Conservation (phyloP, 2,797 vertebrate genomes). For the Dipus sagitta region DNA sequence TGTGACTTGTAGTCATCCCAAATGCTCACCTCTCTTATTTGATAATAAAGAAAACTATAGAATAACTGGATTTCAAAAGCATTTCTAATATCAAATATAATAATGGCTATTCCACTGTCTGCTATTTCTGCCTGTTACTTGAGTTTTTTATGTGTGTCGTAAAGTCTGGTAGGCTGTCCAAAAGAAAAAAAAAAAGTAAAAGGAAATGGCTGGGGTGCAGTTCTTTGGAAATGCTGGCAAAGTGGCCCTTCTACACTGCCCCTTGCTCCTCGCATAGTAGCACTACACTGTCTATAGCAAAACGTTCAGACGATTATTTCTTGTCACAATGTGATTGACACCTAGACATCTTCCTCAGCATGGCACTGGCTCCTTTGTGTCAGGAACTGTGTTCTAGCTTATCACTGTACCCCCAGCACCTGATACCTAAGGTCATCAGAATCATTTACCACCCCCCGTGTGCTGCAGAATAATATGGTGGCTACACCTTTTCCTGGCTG, state of each 20-base stretch:
- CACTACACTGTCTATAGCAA: accelerated
- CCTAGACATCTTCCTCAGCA: not conserved
- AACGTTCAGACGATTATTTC: not conserved
- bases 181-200: not conserved
- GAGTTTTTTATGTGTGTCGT: not conserved
- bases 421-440: not conserved
- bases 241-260: not conserved
- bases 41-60: not conserved
- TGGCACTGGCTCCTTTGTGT: not conserved
- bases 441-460: not conserved
- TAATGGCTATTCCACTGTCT: not conserved
- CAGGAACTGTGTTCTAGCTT: not conserved
- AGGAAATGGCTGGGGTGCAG: not conserved
- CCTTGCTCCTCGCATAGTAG: accelerated
- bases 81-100: not conserved
- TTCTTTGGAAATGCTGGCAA: not conserved
- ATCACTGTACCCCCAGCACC: not conserved
- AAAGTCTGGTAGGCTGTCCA: not conserved
- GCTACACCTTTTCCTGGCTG: not conserved
- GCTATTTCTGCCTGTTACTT: not conserved
- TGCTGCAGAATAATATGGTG: accelerated
- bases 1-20: not conserved
- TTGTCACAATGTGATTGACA: not conserved
- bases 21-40: not conserved
- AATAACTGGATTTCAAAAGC: not conserved